Percentiles rank a stretch among this genome's conserved stretches.
phyloP scores from a whole-genome alignment of 2,113 vertebrate genomes.

The Casuarius casuarius region DNA sequence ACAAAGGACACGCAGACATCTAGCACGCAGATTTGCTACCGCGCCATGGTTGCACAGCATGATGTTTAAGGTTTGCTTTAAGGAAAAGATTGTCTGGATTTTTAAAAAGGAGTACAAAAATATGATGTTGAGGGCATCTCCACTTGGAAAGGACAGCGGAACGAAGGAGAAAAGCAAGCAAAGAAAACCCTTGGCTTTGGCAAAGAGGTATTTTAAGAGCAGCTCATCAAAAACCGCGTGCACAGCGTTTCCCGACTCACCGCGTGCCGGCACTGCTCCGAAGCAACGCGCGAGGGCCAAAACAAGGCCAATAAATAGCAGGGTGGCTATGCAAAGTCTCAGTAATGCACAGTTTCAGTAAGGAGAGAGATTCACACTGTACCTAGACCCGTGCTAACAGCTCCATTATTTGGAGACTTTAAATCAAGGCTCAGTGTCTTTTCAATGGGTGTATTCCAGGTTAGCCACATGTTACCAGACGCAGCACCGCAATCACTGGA shows the following conservation, averaged over 20 bases:
- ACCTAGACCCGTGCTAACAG: background rate
- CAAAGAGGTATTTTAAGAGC: background rate
- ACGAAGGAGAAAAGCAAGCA: background rate
- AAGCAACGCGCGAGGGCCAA: too few species aligned
- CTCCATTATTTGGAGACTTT: background rate
- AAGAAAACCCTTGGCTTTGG: background rate
- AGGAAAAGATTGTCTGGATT: background rate
- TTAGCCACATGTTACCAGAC: background rate
- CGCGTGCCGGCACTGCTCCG: too few species aligned
- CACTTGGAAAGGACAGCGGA: too few species aligned
- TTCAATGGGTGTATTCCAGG: background rate
- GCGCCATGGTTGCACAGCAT: background rate
- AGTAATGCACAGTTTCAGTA: background rate
- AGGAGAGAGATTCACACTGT: background rate
- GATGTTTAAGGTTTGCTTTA: background rate
- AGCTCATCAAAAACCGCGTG: background rate
- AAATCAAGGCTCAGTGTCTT: background rate
- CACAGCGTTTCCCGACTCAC: too few species aligned
- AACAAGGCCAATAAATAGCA: too few species aligned
- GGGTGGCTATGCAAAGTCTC: too few species aligned
- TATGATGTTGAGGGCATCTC: background rate
- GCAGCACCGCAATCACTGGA: background rate
- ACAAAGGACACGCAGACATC: background rate
- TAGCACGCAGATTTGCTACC: background rate
- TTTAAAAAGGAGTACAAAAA: background rate